Evolutionary conservation across 2,888 invertebrate genomes (phyloP), one percentile per base, ranked within the genome.

Genomic region (Baccha elongata): DNA sequence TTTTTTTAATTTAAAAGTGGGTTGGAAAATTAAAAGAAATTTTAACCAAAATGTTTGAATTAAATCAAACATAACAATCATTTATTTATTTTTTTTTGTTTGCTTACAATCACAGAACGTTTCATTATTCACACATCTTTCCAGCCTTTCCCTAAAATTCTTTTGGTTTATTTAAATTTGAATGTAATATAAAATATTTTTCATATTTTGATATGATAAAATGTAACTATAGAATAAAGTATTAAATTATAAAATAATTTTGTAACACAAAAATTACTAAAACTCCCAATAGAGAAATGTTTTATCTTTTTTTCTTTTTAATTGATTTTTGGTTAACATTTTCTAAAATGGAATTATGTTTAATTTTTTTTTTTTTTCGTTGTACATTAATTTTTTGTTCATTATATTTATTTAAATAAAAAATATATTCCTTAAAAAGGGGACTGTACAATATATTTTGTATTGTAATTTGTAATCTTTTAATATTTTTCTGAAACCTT

Each of bases 31-130:
- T 26, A 60, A 62, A 62, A 42, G n/a, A 21, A 29, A 19, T 42
- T 40, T 17, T 26, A 53, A 79, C 65, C 60, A 69, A 65, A 69
- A 58, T 65, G 69, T 80, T 75, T 80, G 68, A 79, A n/a, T 53
- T 55, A 74, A 80, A 48, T 64, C 68, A 74, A 74, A 75, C 62
- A 29, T 65, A 80, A 69, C 80, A 80, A 75, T 80, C 71, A 71
- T 76, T 69, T 29, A 15, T 58, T 23, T 19, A 23, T 26, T 26
- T 26, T 62, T 26, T 46, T 46, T 35, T 64, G 35, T 74, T 81
- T 81, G 65, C 44, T 81, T 67, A 64, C 83, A 83, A 83, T 83
- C 83, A 83, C 83, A 83, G 83, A 78, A 83, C 78, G 83, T 83
- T 83, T 78, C 83, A 72, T 78, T 83, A 68, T 78, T 73, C 83